These are phyloP conservation scores for Anguilla marmorata DNA, from an alignment of 2,797 vertebrate species.

Conservation along the genomic window DNA sequence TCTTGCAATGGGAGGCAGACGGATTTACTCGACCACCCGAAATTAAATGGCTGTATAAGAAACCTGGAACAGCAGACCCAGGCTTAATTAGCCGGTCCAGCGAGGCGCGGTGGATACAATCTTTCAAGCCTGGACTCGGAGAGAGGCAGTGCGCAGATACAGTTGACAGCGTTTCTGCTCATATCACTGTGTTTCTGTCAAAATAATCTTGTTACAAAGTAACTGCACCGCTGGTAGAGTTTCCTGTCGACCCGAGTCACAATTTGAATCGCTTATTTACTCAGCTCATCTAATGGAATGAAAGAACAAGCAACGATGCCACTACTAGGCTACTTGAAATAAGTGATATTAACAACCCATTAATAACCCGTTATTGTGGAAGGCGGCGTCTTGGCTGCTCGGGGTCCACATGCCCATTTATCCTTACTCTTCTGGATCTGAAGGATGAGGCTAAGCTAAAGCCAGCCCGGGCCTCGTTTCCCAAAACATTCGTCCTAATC, in stretches of 20 bases:
- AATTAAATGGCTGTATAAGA: not conserved
- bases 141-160: not conserved
- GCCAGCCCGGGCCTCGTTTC: not conserved
- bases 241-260: not conserved
- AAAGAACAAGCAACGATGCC: not conserved
- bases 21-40: conserved; percentile 10
- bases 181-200: not conserved
- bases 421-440: not conserved
- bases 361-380: not conserved
- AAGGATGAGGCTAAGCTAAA: not conserved
- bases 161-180: not conserved
- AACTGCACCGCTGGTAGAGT: not conserved
- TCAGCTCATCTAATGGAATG: not conserved
- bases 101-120: conserved; percentile 2
- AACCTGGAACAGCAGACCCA: not conserved
- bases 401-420: not conserved
- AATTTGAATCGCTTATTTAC: not conserved
- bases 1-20: not conserved
- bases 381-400: not conserved
- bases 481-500: not conserved
- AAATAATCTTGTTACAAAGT: conserved; percentile 14
- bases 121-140: not conserved
- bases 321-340: not conserved
- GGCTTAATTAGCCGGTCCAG: not conserved
- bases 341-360: not conserved